Percentiles rank a stretch among this genome's conserved stretches.
phyloP scores from a whole-genome alignment of 2,797 vertebrate genomes.

The Crocodylus rhombifer region DNA sequence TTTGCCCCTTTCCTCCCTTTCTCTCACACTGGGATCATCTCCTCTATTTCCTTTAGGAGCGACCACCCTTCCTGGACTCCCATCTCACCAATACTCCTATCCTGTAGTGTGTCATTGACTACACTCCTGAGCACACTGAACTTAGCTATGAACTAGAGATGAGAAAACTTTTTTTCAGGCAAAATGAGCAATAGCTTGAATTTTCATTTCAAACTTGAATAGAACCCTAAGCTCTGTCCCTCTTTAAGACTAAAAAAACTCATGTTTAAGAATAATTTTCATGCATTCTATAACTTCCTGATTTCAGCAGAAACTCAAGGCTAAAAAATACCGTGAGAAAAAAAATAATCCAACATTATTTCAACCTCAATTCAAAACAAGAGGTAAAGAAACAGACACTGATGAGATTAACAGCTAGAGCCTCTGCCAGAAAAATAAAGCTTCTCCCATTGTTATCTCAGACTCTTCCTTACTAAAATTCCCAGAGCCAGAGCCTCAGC shows the following conservation, averaged over 20 bases:
- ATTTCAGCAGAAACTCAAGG: conserved; percentile 35
- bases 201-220: neutral
- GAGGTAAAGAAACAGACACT: conserved; percentile 21
- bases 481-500: conserved; percentile 47
- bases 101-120: too few species aligned
- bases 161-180: neutral
- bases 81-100: too few species aligned
- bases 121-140: too few species aligned
- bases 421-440: conserved; percentile 55
- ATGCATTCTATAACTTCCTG: neutral
- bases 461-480: conserved; percentile 57
- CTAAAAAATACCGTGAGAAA: conserved; percentile 46
- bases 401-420: conserved; percentile 34
- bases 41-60: too few species aligned
- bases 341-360: neutral
- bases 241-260: neutral
- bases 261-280: conserved; percentile 3
- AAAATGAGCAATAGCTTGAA: neutral
- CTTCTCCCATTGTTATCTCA: conserved; percentile 45
- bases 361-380: neutral
- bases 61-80: too few species aligned
- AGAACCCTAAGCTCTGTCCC: neutral
- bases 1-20: too few species aligned
- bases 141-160: neutral
- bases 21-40: too few species aligned